Evolutionary conservation across 2,113 vertebrate genomes (phyloP), one percentile per base, ranked within the genome.

Genomic region (Euleptes europaea): DNA sequence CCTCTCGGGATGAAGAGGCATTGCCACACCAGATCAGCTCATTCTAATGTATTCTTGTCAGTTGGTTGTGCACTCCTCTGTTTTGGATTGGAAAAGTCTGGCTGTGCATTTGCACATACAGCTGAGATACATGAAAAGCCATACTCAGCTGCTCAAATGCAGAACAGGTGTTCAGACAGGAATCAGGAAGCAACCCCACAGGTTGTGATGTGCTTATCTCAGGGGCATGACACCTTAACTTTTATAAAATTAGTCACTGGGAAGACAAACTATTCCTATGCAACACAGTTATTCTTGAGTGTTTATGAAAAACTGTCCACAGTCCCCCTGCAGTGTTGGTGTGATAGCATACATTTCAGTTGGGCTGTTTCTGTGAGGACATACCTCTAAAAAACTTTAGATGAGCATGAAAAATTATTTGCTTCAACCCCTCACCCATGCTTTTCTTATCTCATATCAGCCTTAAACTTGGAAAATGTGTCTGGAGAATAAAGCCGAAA

Each of bases 131-230:
- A 0, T 0, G 28, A 31, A 81, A 80, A 66, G 3, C 0, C 10
- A 0, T 5, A 4, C 26, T 38, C 1, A 3, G 57, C 31, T 1
- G 63, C 19, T 47, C 8, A 44, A 71, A 78, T 42, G 0, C 1
- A 1, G 40, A 77, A n/a, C 71, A 0, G 3, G 0, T 82, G 63
- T 82, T 47, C 82, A 79, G 79, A 73, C 60, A 1, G 0, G 3
- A 35, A 8, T 0, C 5, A 83, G 3, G 35, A 14, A 35, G 2
- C 69, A 84, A 66, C 81, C 75, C 84, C 51, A 33, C 19, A 78
- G 83, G 33, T 76, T 54, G 1, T 38, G 47, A 72, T 44, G 4
- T 60, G 49, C 1, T 1, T 78, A 28, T 2, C 19, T 57, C n/a
- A 85, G 80, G 35, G 86, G 63, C 44, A 38, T 47, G 79, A 85